A percentile compares a stretch with the other conserved stretches of the same genome.
Conservation (phyloP, 2,113 vertebrate species). For the Atrichornis clamosus region DNA sequence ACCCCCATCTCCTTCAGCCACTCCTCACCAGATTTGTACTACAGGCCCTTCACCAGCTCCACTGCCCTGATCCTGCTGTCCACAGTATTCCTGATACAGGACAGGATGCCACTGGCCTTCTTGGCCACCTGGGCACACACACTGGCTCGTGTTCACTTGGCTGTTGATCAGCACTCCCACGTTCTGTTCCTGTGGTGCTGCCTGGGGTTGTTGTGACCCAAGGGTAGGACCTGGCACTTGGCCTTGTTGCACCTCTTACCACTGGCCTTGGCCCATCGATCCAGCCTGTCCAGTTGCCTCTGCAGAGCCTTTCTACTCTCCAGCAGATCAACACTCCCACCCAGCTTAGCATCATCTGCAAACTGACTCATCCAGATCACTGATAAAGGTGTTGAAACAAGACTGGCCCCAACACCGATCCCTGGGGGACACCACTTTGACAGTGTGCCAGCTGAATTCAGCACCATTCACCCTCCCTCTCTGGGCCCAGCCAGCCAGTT, state of each 20-base stretch:
- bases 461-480: accelerated
- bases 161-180: neutral
- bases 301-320: neutral
- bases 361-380: neutral
- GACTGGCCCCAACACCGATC: neutral
- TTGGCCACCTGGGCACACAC: neutral
- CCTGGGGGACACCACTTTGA: neutral
- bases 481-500: neutral
- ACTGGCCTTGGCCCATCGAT: neutral
- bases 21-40: neutral
- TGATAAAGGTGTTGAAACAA: neutral
- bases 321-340: neutral
- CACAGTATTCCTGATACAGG: neutral
- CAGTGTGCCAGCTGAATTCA: neutral
- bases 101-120: neutral
- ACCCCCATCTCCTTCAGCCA: neutral
- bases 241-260: neutral
- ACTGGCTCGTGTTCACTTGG: neutral
- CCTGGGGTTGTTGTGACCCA: neutral
- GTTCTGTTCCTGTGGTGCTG: neutral
- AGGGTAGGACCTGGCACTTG: accelerated
- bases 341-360: neutral
- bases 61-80: neutral
- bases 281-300: neutral
- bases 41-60: neutral